Percentiles rank a stretch among this genome's conserved stretches.
These are phyloP conservation scores for Latrodectus geometricus DNA, from an alignment of 1,140 invertebrate genomes.

Conservation along the genomic window DNA sequence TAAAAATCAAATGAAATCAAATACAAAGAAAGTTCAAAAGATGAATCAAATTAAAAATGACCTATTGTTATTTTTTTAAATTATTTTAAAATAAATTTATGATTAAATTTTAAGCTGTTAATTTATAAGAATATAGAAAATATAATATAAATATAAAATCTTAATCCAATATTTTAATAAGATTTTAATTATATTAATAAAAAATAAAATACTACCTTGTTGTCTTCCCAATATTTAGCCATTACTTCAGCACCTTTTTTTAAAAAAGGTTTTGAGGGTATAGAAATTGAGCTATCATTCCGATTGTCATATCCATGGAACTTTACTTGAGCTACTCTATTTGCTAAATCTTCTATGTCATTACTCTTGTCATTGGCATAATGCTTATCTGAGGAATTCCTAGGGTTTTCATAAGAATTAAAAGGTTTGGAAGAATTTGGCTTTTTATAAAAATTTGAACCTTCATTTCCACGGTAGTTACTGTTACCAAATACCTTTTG, in stretches of 20 bases:
- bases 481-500: slow-evolving; percentile 2
- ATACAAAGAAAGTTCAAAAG: too few relatives aligned
- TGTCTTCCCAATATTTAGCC: slow-evolving; percentile 93
- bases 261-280: slow-evolving; percentile 23
- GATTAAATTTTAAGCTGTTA: too few relatives aligned
- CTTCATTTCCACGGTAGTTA: slow-evolving; percentile 30
- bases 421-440: not conserved
- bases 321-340: slow-evolving; percentile 30
- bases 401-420: not conserved
- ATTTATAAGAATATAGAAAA: too few relatives aligned
- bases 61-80: too few relatives aligned
- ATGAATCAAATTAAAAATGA: too few relatives aligned
- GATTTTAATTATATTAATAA: slow-evolving; percentile 53
- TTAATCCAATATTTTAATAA: slow-evolving; percentile 5
- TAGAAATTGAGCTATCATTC: not conserved
- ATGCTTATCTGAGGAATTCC: slow-evolving; percentile 2
- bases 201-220: slow-evolving; percentile 74
- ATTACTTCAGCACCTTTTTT: slow-evolving; percentile 82
- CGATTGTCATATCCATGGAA: slow-evolving; percentile 35
- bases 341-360: slow-evolving; percentile 36
- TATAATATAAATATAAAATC: not conserved
- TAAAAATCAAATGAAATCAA: too few relatives aligned
- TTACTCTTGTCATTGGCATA: slow-evolving; percentile 12
- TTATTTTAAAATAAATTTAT: too few relatives aligned
- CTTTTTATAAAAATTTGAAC: slow-evolving; percentile 4